Evolutionary conservation across 2,888 invertebrate genomes (phyloP), one percentile per base, ranked within the genome.

Genomic region (Philopedon plagiatum): DNA sequence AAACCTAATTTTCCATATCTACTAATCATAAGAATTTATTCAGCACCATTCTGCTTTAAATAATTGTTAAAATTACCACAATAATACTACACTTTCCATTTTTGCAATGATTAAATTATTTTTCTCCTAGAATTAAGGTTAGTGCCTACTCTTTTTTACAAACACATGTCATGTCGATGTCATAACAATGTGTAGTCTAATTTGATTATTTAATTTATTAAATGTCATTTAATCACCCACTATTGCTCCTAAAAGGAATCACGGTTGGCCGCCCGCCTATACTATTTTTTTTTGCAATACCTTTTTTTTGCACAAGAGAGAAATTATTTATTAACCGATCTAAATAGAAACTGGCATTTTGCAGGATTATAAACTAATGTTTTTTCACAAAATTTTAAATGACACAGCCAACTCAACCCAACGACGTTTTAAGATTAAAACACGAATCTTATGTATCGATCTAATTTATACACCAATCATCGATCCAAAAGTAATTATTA

Each of bases 11-110:
- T 54, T 39, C 34, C 9, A n/a, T n/a, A n/a, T n/a, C n/a, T n/a
- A 15, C 23, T 58, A 58, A 58, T 58, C 41, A 39, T 39, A 41
- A 15, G 19, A 26, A 23, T 54, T 54, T 54, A 29, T 54, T 51
- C 18, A 54, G 15, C 29, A 54, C 9, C 23, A 54, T 5, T 58
- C 23, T 39, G 58, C 41, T 58, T 58, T 39, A 41, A 58, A 58
- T 41, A 58, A 58, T 58, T 58, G 39, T 37, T 58, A 41, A 39
- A 13, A 58, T 58, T 58, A 58, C 26, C 21, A 34, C 41, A 19
- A 58, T 58, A 58, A 41, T 58, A 41, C 15, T 39, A 21, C 39
- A 26, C 58, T 58, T 58, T 58, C 58, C 41, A n/a, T 58, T 58
- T 23, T 58, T 41, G 21, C 23, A 41, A 41, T 15, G 41, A 23